A percentile compares a stretch with the other conserved stretches of the same genome.
phyloP scores from a whole-genome alignment of 2,888 invertebrate species.

The Microdon myrmicae region DNA sequence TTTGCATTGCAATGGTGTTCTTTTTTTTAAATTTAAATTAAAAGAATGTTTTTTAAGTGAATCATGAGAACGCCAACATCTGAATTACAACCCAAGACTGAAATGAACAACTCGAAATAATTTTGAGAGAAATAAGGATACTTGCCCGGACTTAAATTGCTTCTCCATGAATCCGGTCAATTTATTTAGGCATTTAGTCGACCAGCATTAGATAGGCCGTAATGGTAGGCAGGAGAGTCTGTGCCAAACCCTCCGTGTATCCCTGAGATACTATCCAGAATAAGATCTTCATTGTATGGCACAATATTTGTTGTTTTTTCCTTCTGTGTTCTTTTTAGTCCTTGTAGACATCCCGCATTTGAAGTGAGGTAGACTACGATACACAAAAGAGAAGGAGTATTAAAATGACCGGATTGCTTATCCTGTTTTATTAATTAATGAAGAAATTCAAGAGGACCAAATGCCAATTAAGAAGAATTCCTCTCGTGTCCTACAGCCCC shows the following conservation, averaged over 20 bases:
- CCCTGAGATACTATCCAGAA: slow-evolving; percentile 32
- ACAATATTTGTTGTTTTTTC: slow-evolving; percentile 13
- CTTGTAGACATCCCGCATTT: no score
- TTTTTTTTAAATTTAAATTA: no score
- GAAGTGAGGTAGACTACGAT: no score
- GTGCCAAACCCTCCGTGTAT: no score
- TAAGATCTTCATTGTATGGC: slow-evolving; percentile 41
- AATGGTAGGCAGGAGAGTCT: slow-evolving; percentile 8
- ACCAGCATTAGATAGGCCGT: slow-evolving; percentile 21
- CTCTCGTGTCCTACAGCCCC: slow-evolving; percentile 20
- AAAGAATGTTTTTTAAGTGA: no score
- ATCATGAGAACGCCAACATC: no score
- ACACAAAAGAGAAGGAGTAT: no score
- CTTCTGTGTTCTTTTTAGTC: no score
- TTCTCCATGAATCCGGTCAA: slow-evolving; percentile 16
- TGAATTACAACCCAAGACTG: no score
- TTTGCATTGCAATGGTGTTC: no score
- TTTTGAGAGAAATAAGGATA: no score
- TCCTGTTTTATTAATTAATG: slow-evolving; percentile 52
- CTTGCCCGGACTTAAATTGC: slow-evolving; percentile 34
- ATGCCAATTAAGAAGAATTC: slow-evolving; percentile 48
- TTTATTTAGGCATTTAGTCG: slow-evolving; percentile 33
- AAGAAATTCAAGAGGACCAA: slow-evolving; percentile 44
- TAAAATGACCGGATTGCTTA: slow-evolving; percentile 42
- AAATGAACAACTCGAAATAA: no score